These are phyloP conservation scores for Microcebus griseorufus DNA, from an alignment of 2,113 vertebrate species.

Conservation along the genomic window DNA sequence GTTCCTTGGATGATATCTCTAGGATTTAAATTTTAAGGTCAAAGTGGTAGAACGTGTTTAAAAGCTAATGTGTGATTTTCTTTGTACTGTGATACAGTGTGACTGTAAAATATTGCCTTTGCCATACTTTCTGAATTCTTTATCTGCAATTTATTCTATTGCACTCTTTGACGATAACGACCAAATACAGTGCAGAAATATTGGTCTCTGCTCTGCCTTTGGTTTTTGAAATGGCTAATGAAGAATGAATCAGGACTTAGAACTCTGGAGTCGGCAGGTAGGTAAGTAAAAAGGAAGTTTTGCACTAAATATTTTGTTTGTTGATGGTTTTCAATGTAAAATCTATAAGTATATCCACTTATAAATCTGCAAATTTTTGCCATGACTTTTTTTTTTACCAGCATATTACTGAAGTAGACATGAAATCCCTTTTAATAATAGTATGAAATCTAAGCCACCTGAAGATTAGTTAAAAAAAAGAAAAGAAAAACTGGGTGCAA, in stretches of 20 bases:
- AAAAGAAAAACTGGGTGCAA: neutral
- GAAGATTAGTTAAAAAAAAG: neutral
- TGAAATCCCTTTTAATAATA: neutral
- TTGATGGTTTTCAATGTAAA: neutral
- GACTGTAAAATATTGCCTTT: neutral
- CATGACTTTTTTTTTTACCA: constrained; percentile 2
- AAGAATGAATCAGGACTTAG: constrained; percentile 6
- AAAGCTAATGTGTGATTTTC: constrained; percentile 32
- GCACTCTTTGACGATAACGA: constrained; percentile 10
- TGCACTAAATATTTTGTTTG: neutral
- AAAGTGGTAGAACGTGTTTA: constrained; percentile 17
- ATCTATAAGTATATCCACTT: neutral
- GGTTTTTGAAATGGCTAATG: constrained; percentile 39
- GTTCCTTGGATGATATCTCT: neutral
- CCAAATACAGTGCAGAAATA: constrained; percentile 57
- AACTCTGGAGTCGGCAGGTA: constrained; percentile 32
- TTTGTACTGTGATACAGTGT: neutral
- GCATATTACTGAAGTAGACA: neutral
- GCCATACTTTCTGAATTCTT: neutral
- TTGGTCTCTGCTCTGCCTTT: constrained; percentile 44
- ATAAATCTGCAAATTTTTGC: neutral
- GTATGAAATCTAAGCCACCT: neutral
- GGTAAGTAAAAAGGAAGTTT: neutral
- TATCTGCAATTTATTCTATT: neutral
- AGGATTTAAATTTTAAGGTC: constrained; percentile 51